Percentiles rank a stretch among this genome's conserved stretches.
Evolutionary conservation across 2,888 invertebrate species (phyloP).

Genomic region (Spodoptera littoralis): DNA sequence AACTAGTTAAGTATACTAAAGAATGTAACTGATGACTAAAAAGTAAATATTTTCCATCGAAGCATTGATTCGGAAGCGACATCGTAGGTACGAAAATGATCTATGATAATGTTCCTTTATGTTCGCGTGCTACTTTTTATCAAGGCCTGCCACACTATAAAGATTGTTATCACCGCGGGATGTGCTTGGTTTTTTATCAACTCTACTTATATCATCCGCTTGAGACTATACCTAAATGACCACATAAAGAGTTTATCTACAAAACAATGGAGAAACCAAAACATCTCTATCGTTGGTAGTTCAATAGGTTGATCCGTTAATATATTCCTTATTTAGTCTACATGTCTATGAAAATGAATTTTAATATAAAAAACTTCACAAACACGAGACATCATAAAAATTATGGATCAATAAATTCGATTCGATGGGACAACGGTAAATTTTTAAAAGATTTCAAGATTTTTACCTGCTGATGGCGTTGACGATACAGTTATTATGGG

Average conservation of each 20-base stretch:
- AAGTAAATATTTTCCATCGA: slow-evolving; percentile 4
- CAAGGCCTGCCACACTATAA: slow-evolving; percentile 60
- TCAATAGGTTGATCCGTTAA: slow-evolving; percentile 39
- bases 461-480: slow-evolving; percentile 49
- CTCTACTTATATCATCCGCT: slow-evolving; percentile 41
- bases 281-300: slow-evolving; percentile 2
- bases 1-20: too few relatives aligned
- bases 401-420: slow-evolving; percentile 48
- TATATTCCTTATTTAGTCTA: slow-evolving; percentile 37
- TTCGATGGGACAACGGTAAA: slow-evolving; percentile 46
- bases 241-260: slow-evolving; percentile 5
- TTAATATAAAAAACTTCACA: slow-evolving; percentile 33
- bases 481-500: slow-evolving; percentile 61
- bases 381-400: slow-evolving; percentile 41
- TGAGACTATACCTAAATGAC: slow-evolving; percentile 11
- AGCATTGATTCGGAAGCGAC: slow-evolving; percentile 10
- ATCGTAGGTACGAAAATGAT: slow-evolving; percentile 11
- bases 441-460: slow-evolving; percentile 45
- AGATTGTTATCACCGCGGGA: slow-evolving; percentile 62
- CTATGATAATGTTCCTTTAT: slow-evolving; percentile 18
- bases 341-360: slow-evolving; percentile 22
- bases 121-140: slow-evolving; percentile 41
- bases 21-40: not conserved
- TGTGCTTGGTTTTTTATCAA: slow-evolving; percentile 52
- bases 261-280: slow-evolving; percentile 17